Conservation (phyloP, 2,888 invertebrate genomes). For the Macrostomum cliftonense region DNA sequence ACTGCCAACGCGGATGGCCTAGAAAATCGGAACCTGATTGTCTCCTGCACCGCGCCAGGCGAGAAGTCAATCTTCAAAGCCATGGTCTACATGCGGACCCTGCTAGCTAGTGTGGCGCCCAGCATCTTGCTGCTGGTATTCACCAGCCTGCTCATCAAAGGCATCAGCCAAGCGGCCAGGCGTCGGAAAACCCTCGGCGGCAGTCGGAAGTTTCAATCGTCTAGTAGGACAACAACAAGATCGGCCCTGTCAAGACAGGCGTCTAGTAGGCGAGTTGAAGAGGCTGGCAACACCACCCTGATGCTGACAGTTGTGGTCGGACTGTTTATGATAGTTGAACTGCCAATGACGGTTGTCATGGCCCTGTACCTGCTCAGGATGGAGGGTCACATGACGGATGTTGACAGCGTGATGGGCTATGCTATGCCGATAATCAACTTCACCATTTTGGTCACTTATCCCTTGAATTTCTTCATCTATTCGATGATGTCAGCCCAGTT, state of each 20-base stretch:
- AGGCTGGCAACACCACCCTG: conserved; percentile 23
- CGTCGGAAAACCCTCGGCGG: conserved; percentile 48
- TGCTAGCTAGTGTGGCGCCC: conserved; percentile 53
- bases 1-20: too few species aligned
- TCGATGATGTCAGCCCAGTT: conserved; percentile 87
- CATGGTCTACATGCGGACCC: too few species aligned
- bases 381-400: conserved; percentile 8
- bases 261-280: too few species aligned
- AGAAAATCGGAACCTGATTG: too few species aligned
- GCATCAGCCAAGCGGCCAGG: conserved; percentile 62
- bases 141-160: conserved; percentile 64
- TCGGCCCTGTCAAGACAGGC: too few species aligned
- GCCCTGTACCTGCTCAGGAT: conserved; percentile 53
- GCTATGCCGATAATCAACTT: conserved; percentile 48
- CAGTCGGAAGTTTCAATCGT: too few species aligned
- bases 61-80: too few species aligned
- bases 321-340: conserved; percentile 40
- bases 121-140: conserved; percentile 69
- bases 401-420: conserved; percentile 16
- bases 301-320: conserved; percentile 40
- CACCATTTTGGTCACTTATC: conserved; percentile 71
- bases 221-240: too few species aligned
- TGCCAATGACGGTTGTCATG: conserved; percentile 37
- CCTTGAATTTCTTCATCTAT: conserved; percentile 81
- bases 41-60: too few species aligned